These are phyloP conservation scores for Rhineura floridana DNA, from an alignment of 2,113 vertebrate genomes.

Conservation along the genomic window DNA sequence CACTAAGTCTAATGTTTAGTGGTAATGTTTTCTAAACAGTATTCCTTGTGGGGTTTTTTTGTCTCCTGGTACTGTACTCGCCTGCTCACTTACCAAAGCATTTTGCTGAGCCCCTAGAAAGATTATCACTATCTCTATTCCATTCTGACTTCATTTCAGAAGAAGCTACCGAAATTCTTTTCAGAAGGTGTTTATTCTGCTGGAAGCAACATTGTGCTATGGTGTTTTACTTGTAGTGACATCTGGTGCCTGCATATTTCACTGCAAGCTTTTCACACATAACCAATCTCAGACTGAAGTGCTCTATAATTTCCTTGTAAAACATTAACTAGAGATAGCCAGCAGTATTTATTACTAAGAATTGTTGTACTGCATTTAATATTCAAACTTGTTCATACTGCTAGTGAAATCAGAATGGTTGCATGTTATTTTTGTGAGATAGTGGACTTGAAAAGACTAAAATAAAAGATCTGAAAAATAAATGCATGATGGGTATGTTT, in stretches of 20 bases:
- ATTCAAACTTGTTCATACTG: not conserved
- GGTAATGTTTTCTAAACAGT: not conserved
- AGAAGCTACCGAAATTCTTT: not conserved
- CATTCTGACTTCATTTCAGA: not conserved
- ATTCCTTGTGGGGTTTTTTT: not conserved
- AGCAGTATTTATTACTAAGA: not conserved
- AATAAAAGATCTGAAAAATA: not conserved
- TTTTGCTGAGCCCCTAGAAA: not conserved
- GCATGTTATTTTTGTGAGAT: not conserved
- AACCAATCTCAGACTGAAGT: not conserved
- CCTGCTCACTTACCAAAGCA: not conserved
- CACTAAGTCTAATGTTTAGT: not conserved
- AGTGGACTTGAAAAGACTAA: not conserved
- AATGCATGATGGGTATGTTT: not conserved
- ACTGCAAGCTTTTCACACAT: not conserved
- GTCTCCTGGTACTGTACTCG: not conserved
- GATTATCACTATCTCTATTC: not conserved
- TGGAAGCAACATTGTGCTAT: not conserved
- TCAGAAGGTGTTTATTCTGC: not conserved
- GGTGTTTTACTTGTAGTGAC: not conserved
- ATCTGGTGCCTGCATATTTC: not conserved
- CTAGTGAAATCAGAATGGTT: not conserved
- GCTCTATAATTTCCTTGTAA: accelerated
- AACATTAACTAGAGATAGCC: not conserved
- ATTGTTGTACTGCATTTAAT: not conserved